A percentile compares a stretch with the other conserved stretches of the same genome.
Evolutionary conservation across 35 echinoderm and acorn worm genomes (phyloP).

Genomic region (Hemicentrotus pulcherrimus): DNA sequence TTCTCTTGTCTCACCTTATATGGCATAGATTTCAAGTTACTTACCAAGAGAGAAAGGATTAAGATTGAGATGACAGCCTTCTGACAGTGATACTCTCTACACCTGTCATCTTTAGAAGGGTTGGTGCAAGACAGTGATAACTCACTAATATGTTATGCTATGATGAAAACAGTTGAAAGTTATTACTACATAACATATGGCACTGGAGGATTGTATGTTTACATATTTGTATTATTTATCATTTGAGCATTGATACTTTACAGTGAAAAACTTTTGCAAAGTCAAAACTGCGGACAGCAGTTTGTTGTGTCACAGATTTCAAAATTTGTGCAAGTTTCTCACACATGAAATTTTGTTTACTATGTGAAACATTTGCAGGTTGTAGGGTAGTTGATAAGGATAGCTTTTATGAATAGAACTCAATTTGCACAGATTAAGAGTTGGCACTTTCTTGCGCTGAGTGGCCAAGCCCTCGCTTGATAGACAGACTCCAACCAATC

Average conservation of each 20-base stretch:
- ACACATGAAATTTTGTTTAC: no score
- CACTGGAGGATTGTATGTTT: no score
- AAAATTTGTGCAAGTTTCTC: no score
- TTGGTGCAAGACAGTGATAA: background rate
- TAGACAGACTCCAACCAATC: background rate
- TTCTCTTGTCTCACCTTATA: background rate
- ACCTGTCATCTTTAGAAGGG: background rate
- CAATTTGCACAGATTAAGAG: background rate
- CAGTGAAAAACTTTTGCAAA: no score
- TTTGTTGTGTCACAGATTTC: no score
- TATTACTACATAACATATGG: background rate
- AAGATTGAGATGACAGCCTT: background rate
- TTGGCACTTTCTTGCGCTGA: background rate
- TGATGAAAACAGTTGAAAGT: background rate
- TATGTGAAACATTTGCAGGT: no score
- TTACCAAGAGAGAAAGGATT: background rate
- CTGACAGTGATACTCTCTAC: background rate
- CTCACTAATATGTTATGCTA: background rate
- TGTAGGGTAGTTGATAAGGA: no score
- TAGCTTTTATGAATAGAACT: no score
- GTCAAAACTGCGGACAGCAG: no score
- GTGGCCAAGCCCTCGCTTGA: background rate
- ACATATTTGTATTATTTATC: no score
- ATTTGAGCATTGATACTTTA: no score
- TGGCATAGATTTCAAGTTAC: background rate